Conservation (phyloP, 2,888 invertebrate genomes). For the Auanema freiburgensis region DNA sequence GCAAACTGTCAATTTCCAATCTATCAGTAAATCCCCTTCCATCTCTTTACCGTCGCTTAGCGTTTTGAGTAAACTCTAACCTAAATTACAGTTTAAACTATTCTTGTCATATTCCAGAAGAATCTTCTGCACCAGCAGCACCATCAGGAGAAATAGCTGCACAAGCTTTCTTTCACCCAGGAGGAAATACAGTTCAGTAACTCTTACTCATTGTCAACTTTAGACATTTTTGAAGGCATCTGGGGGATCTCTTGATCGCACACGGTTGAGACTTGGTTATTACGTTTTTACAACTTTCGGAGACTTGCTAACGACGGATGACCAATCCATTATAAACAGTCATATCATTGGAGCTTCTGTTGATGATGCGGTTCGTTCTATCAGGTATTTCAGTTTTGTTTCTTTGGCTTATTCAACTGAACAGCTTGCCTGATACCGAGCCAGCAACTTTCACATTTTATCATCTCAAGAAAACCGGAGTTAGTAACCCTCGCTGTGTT, state of each 20-base stretch:
- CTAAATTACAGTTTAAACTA: too few species aligned
- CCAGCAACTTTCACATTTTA: conserved; percentile 55
- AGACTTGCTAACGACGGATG: conserved; percentile 35
- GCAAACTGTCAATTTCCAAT: conserved; percentile 28
- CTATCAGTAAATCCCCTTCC: conserved; percentile 31
- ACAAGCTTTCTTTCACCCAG: not conserved
- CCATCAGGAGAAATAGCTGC: not conserved
- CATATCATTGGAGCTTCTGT: conserved; percentile 57
- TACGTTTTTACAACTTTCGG: conserved; percentile 52
- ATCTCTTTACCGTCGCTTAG: conserved; percentile 41
- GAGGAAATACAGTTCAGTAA: not conserved
- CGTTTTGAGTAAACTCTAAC: conserved; percentile 31
- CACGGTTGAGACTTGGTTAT: conserved; percentile 46
- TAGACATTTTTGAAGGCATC: conserved; percentile 14
- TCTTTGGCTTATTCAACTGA: not conserved
- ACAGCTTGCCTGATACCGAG: conserved; percentile 34
- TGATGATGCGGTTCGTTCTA: conserved; percentile 48
- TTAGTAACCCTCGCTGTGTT: conserved; percentile 57
- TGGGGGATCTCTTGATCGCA: conserved; percentile 29
- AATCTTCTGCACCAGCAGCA: conserved; percentile 1
- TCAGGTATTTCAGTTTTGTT: conserved; percentile 17
- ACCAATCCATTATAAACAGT: conserved; percentile 36
- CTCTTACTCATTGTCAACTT: conserved; percentile 10
- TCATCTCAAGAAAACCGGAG: conserved; percentile 49
- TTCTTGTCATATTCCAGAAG: not conserved